Evolutionary conservation across 2,113 vertebrate species (phyloP).

Genomic region (Leptodactylus fuscus): DNA sequence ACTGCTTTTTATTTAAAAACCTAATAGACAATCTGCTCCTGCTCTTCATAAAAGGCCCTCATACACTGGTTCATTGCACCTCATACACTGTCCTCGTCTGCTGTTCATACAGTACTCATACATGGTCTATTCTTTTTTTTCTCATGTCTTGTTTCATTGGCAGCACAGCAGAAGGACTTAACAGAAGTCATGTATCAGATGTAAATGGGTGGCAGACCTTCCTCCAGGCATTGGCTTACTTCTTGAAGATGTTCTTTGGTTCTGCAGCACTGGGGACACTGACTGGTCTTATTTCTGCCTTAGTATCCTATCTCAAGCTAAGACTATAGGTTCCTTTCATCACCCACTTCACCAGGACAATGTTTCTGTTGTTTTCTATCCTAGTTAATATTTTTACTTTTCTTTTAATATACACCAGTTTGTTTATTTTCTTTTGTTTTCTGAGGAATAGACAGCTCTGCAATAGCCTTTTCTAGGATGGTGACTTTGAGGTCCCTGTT

Average conservation of each 20-base stretch:
- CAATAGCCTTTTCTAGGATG: neutral
- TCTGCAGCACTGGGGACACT: slow-evolving; percentile 95
- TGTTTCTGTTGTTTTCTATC: too few species aligned
- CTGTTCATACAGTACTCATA: neutral
- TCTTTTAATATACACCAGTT: too few species aligned
- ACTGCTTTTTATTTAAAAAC: too few species aligned
- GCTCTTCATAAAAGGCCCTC: neutral
- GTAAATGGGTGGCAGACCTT: slow-evolving; percentile 95
- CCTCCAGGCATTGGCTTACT: slow-evolving; percentile 91
- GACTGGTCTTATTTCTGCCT: slow-evolving; percentile 95
- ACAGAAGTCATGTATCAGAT: slow-evolving; percentile 84
- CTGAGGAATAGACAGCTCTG: neutral
- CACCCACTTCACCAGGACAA: too few species aligned
- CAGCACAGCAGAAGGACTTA: slow-evolving; percentile 97
- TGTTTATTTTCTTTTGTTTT: too few species aligned
- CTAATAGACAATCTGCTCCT: neutral
- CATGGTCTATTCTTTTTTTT: neutral
- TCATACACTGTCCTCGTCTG: neutral
- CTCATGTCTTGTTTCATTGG: neutral
- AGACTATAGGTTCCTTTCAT: neutral
- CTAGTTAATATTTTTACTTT: too few species aligned
- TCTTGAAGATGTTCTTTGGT: slow-evolving; percentile 98
- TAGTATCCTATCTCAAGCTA: slow-evolving; percentile 87
- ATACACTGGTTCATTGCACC: too few species aligned
- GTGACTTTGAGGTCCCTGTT: neutral